A percentile compares a stretch with the other conserved stretches of the same genome.
Conservation (phyloP, 1,140 invertebrate genomes). For the Leptonema lineaticorne region DNA sequence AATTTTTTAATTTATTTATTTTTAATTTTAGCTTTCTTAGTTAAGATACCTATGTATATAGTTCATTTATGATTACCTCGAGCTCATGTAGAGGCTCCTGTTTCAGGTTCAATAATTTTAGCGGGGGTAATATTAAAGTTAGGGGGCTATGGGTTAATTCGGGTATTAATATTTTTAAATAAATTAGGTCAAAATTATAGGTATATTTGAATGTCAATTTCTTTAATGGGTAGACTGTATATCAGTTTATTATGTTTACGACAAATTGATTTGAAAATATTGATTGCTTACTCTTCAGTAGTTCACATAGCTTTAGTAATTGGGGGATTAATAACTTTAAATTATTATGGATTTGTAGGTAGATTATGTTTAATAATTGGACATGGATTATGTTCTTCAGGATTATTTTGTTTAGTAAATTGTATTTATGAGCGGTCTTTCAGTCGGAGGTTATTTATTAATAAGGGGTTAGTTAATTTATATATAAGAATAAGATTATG, state of each 20-base stretch:
- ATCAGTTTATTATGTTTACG: constrained; percentile 62
- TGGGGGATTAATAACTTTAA: constrained; percentile 52
- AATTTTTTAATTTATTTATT: constrained; percentile 56
- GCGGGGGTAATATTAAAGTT: constrained; percentile 69
- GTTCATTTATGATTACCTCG: constrained; percentile 71
- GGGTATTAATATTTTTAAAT: constrained; percentile 53
- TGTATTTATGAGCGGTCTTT: constrained; percentile 60
- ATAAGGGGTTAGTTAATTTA: constrained; percentile 45
- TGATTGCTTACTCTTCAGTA: constrained; percentile 66
- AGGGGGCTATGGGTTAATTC: constrained; percentile 64
- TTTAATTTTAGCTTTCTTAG: constrained; percentile 63
- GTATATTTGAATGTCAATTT: constrained; percentile 55
- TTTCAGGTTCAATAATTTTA: constrained; percentile 70
- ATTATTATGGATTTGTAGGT: constrained; percentile 53
- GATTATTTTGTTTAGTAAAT: constrained; percentile 68
- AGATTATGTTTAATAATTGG: constrained; percentile 62
- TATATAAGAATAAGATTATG: constrained; percentile 55
- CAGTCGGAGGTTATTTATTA: constrained; percentile 53
- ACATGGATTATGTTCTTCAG: constrained; percentile 68
- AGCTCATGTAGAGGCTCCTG: constrained; percentile 72
- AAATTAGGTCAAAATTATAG: constrained; percentile 51
- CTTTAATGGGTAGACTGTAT: constrained; percentile 58
- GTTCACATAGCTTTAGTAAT: constrained; percentile 61
- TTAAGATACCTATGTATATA: constrained; percentile 70
- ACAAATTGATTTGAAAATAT: constrained; percentile 62